Percentiles rank a stretch among this genome's conserved stretches.
These are phyloP conservation scores for Mystacornis crossleyi DNA, from an alignment of 2,113 vertebrate genomes.

Conservation along the genomic window DNA sequence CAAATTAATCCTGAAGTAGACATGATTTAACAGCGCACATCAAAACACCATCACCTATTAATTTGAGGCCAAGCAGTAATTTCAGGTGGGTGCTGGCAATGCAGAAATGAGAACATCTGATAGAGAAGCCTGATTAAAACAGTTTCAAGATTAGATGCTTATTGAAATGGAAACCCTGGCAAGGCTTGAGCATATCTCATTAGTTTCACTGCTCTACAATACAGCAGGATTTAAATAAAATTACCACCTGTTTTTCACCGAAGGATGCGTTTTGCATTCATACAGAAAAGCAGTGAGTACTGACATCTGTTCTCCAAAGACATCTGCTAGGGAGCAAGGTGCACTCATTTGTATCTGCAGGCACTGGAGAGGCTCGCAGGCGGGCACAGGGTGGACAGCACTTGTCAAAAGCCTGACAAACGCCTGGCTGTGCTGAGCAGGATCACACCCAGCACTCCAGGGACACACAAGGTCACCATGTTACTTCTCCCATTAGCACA, in stretches of 20 bases:
- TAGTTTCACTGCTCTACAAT: not conserved
- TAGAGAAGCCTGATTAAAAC: not conserved
- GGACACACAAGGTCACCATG: not conserved
- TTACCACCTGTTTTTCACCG: not conserved
- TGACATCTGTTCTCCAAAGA: not conserved
- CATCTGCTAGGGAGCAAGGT: not conserved
- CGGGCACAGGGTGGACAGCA: not conserved
- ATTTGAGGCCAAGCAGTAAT: not conserved
- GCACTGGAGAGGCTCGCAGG: not conserved
- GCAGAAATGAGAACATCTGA: not conserved
- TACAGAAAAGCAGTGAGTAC: not conserved
- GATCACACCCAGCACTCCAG: not conserved
- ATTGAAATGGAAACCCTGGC: not conserved
- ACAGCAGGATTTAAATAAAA: not conserved
- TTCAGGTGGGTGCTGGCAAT: not conserved
- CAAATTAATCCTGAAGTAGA: not conserved
- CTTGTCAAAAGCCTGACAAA: not conserved
- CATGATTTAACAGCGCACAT: not conserved
- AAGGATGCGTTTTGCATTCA: not conserved
- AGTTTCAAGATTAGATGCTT: not conserved
- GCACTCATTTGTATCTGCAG: not conserved
- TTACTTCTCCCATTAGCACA: not conserved
- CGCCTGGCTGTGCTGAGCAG: not conserved
- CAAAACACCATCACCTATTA: not conserved
- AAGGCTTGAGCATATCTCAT: not conserved